Conservation (phyloP, 1,140 invertebrate species). For the Ceratosolen solmsi region DNA sequence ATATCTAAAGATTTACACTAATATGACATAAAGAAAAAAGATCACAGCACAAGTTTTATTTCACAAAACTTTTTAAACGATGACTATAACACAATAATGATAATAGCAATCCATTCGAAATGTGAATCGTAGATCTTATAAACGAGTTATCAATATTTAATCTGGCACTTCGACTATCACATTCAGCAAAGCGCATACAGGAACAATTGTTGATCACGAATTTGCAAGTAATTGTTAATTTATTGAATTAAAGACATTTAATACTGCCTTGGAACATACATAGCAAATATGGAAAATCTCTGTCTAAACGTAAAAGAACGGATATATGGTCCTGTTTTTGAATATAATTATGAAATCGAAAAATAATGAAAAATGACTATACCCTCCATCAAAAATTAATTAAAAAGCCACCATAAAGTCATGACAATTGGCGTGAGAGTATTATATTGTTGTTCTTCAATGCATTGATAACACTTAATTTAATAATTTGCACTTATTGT, state of each 20-base stretch:
- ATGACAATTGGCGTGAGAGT: background rate
- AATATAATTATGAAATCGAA: background rate
- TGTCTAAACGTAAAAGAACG: background rate
- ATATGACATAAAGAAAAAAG: conserved; percentile 39
- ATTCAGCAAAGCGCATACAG: conserved; percentile 45
- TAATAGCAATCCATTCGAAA: conserved; percentile 23
- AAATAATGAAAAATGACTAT: conserved; percentile 20
- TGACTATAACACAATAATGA: conserved; percentile 36
- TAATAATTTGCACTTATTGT: conserved; percentile 1
- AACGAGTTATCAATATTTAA: conserved; percentile 28
- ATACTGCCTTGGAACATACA: conserved; percentile 29
- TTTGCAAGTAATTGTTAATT: conserved; percentile 16
- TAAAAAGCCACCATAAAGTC: background rate
- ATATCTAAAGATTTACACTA: conserved; percentile 41
- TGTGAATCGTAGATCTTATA: conserved; percentile 22
- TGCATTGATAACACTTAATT: conserved; percentile 13
- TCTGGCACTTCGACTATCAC: conserved; percentile 53
- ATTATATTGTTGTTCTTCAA: background rate
- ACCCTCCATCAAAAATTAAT: conserved; percentile 3
- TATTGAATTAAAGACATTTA: conserved; percentile 19
- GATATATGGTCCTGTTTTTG: background rate
- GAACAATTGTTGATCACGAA: conserved; percentile 49
- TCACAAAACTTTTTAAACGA: conserved; percentile 39
- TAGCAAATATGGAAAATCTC: background rate
- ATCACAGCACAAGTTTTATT: conserved; percentile 49